Evolutionary conservation across 2,113 vertebrate genomes (phyloP).

Genomic region (Columba janthina): DNA sequence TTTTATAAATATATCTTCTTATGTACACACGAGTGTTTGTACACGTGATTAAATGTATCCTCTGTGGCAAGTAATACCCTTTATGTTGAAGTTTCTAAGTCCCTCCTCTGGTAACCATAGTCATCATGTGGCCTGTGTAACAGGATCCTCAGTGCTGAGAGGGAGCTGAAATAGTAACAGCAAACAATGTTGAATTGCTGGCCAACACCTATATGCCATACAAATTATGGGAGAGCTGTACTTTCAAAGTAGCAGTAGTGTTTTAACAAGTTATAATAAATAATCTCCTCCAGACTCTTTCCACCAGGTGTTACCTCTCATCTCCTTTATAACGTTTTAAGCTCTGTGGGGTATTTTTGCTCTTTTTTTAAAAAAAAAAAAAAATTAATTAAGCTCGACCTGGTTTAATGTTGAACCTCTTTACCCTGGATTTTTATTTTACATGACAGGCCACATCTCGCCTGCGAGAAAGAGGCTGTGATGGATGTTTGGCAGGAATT

Average conservation of each 20-base stretch:
- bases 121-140: background rate
- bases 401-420: conserved; percentile 32
- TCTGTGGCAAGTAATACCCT: background rate
- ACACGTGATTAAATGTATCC: background rate
- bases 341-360: background rate
- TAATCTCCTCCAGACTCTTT: background rate
- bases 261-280: background rate
- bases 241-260: background rate
- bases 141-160: background rate
- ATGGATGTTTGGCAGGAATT: conserved; percentile 92
- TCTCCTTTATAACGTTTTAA: background rate
- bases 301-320: background rate
- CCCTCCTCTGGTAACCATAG: background rate
- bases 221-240: rapidly evolving
- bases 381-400: conserved; percentile 36
- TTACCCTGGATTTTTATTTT: conserved; percentile 17
- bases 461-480: conserved; percentile 90
- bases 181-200: background rate
- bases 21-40: background rate
- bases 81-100: background rate
- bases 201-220: background rate
- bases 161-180: background rate
- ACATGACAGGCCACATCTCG: conserved; percentile 86
- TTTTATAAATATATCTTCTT: background rate
- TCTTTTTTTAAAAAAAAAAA: too few species aligned